Conservation (phyloP, 2,797 vertebrate species). For the Eulemur mongoz region DNA sequence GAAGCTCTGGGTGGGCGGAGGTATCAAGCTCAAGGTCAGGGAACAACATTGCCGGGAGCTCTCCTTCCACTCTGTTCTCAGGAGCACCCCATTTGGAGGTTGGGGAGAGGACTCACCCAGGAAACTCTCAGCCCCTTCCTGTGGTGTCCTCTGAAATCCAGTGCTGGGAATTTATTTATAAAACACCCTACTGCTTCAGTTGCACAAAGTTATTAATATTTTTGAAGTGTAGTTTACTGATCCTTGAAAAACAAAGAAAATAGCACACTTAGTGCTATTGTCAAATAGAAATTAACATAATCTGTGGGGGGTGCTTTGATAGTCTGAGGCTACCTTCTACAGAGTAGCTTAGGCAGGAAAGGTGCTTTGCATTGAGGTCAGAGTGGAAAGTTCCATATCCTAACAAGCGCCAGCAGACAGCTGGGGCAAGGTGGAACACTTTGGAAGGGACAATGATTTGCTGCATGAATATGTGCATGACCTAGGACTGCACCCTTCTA, state of each 20-base stretch:
- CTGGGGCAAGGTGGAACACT: not conserved
- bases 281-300: not conserved
- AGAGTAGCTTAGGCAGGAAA: not conserved
- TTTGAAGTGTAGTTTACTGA: not conserved
- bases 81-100: not conserved
- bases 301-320: not conserved
- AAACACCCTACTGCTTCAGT: not conserved
- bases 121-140: not conserved
- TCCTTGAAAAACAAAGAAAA: not conserved
- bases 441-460: not conserved
- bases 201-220: not conserved
- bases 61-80: not conserved
- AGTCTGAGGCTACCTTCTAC: not conserved
- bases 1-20: not conserved
- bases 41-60: accelerated
- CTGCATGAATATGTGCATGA: not conserved
- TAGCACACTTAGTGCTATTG: not conserved
- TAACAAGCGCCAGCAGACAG: not conserved
- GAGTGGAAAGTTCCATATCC: not conserved
- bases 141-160: not conserved
- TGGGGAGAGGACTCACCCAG: not conserved
- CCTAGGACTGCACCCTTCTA: not conserved
- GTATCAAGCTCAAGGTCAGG: accelerated
- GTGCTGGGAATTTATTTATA: not conserved
- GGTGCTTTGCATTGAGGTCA: not conserved